phyloP scores from a whole-genome alignment of 2,888 invertebrate genomes.

The Acanthosepion esculentum region DNA sequence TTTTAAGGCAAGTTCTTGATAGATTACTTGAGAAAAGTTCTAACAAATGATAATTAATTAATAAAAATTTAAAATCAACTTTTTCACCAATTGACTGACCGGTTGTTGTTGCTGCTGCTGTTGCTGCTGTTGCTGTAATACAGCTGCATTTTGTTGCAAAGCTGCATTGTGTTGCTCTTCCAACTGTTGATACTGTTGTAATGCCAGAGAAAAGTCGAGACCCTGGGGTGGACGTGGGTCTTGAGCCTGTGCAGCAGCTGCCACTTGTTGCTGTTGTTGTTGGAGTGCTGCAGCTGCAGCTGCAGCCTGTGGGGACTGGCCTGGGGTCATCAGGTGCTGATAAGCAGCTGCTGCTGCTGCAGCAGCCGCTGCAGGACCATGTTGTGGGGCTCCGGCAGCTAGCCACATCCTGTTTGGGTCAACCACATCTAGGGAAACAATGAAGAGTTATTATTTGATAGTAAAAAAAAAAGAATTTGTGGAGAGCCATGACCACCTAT shows the following conservation, averaged over 20 bases:
- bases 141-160: slow-evolving; percentile 33
- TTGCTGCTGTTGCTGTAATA: slow-evolving; percentile 41
- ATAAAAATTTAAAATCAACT: too few relatives aligned
- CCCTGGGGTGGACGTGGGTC: slow-evolving; percentile 48
- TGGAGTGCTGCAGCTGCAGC: slow-evolving; percentile 50
- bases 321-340: slow-evolving; percentile 49
- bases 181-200: slow-evolving; percentile 52
- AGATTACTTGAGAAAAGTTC: too few relatives aligned
- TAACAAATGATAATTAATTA: too few relatives aligned
- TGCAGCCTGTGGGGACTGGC: slow-evolving; percentile 44
- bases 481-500: too few relatives aligned
- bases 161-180: slow-evolving; percentile 41
- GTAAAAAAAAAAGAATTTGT: too few relatives aligned
- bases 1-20: too few relatives aligned
- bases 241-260: slow-evolving; percentile 48
- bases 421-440: slow-evolving; percentile 52
- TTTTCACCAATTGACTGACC: not conserved
- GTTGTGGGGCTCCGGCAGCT: slow-evolving; percentile 37
- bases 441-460: not conserved
- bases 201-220: slow-evolving; percentile 51
- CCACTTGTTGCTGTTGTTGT: slow-evolving; percentile 51
- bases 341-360: slow-evolving; percentile 49
- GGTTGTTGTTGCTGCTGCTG: slow-evolving; percentile 45
- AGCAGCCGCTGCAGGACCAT: slow-evolving; percentile 48
- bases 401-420: slow-evolving; percentile 55